Evolutionary conservation across 2,888 invertebrate species (phyloP).

Genomic region (Rotaria socialis): DNA sequence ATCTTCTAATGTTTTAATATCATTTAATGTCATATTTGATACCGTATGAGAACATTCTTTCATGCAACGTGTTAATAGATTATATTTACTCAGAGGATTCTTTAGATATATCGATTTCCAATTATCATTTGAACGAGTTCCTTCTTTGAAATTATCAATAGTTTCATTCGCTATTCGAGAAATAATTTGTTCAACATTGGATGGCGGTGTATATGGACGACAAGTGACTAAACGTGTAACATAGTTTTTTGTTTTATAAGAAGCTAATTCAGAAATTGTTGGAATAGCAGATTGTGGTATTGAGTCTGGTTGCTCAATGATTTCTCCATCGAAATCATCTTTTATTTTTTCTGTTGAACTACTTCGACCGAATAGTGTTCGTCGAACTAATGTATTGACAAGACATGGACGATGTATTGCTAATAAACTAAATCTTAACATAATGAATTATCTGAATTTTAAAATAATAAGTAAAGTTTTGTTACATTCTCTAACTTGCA

Average conservation of each 20-base stretch:
- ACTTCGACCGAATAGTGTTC: conserved; percentile 17
- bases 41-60: conserved; percentile 72
- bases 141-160: conserved; percentile 21
- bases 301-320: not conserved
- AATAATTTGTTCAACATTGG: conserved; percentile 67
- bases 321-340: conserved; percentile 25
- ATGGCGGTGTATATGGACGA: conserved; percentile 69
- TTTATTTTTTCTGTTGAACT: not conserved
- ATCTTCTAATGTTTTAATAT: conserved; percentile 68
- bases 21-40: conserved; percentile 76
- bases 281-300: conserved; percentile 5
- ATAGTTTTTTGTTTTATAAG: not conserved
- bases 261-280: not conserved
- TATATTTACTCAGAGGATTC: conserved; percentile 62
- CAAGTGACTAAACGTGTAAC: conserved; percentile 71
- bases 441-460: not conserved
- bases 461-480: no score
- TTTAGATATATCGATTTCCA: conserved; percentile 48
- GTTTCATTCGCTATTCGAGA: conserved; percentile 64
- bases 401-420: not conserved
- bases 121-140: conserved; percentile 49
- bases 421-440: not conserved
- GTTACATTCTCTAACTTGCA: no score
- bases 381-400: not conserved
- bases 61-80: conserved; percentile 69